These are phyloP conservation scores for Pagetopsis macropterus DNA, from an alignment of 2,797 vertebrate species.

Conservation along the genomic window DNA sequence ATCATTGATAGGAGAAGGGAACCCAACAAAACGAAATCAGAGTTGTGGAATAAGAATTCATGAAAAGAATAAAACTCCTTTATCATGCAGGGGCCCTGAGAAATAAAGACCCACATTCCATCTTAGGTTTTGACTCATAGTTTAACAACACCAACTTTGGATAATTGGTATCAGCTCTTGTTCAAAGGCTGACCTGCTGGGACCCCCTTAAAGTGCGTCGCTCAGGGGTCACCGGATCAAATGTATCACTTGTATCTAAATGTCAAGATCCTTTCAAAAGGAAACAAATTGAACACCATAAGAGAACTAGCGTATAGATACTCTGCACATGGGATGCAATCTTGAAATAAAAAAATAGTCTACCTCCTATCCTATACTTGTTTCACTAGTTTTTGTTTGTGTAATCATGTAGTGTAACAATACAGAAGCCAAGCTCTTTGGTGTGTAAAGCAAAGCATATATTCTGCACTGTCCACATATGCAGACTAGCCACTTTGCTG, in stretches of 20 bases:
- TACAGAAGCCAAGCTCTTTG: background rate
- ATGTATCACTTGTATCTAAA: constrained; percentile 16
- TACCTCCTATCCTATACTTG: background rate
- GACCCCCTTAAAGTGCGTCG: background rate
- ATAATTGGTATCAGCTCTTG: constrained; percentile 20
- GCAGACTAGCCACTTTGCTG: constrained; percentile 55
- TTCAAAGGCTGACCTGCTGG: constrained; percentile 31
- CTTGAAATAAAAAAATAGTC: background rate
- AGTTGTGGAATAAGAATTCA: constrained; percentile 10
- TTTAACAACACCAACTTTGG: constrained; percentile 2
- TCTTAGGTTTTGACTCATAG: background rate
- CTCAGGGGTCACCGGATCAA: background rate
- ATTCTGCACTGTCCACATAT: constrained; percentile 30
- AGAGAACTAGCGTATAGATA: background rate
- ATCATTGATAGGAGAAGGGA: constrained; percentile 2
- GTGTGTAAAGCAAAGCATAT: constrained; percentile 14
- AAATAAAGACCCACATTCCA: constrained; percentile 33
- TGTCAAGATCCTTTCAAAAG: background rate
- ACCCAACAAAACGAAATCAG: background rate
- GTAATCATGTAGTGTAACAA: background rate
- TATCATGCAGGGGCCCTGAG: constrained; percentile 8
- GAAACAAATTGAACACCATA: background rate
- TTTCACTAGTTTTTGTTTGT: background rate
- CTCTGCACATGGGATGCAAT: background rate
- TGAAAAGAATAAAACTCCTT: constrained; percentile 3